Base-by-base conservation (phyloP, 1,140 invertebrate species). In the Hypothenemus hampei region DNA sequence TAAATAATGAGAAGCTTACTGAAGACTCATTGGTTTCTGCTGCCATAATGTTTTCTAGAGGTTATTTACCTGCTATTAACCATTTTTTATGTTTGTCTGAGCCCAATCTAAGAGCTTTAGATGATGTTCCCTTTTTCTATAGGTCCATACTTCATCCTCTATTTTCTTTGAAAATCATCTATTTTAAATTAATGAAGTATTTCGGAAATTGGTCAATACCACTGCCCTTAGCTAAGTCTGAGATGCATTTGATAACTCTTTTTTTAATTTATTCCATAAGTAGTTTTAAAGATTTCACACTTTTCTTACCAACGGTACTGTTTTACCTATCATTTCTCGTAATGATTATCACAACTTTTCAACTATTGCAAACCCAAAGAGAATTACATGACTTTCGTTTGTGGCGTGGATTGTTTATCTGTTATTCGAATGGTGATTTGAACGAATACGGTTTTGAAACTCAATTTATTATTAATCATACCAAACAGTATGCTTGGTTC, bases 21-120 rank as follows among this genome's bases (percentile, higher is more conserved):
- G 87, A 92, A 64, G 85, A 88, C 26, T 81, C 84, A 54, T 65
- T 93, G 22, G 84, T 91, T 0, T 82, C 85, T 3, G 89, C 89
- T 1, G 89, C 90, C 5, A 81, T 85, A 10, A 82, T 84, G 64
- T 91, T 91, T 54, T 83, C 86, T 11, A 81, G 83, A 26, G 88
- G 89, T 10, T 79, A 85, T 47, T 70, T 91, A 49, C 89, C 89
- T 1, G 69, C 84, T 40, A 83, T 92, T 19, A 87, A 85, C 46
- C 78, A 81, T 33, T 81, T 83, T 11, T 70, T 91, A 4, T 85
- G 84, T 29, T 74, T 89, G 3, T 77, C 82, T 3, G 80, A 85
- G 55, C 82, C 82, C 0, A 74, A 78, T 57, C 72, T 83, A 44
- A 75, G 80, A 50, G 73, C 77, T 7, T 62, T 87, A 21, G 82